phyloP scores from a whole-genome alignment of 2,888 invertebrate species.

The Sepioteuthis lessoniana region DNA sequence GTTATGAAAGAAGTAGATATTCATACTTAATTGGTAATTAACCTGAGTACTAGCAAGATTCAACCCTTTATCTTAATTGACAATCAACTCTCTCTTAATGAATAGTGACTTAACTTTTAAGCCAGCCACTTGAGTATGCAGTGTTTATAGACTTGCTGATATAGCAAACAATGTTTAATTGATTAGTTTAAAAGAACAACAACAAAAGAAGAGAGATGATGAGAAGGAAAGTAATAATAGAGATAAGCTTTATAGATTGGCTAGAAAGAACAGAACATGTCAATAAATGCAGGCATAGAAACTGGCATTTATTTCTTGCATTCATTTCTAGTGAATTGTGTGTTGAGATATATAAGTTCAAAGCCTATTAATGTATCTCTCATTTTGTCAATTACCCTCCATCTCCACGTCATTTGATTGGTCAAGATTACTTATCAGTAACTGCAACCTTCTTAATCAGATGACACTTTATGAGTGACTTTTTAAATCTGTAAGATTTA shows the following conservation, averaged over 20 bases:
- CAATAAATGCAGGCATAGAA: background rate
- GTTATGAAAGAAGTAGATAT: too few relatives aligned
- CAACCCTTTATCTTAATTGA: background rate
- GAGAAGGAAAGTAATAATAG: background rate
- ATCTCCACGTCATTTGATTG: background rate
- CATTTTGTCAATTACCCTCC: background rate
- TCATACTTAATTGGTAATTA: background rate
- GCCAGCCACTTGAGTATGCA: background rate
- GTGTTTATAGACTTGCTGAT: background rate
- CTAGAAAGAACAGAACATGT: background rate
- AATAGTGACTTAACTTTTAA: background rate
- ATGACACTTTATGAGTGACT: background rate
- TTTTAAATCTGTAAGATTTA: background rate
- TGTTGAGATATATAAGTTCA: background rate
- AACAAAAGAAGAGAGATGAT: background rate
- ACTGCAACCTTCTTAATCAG: background rate
- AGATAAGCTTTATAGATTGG: background rate
- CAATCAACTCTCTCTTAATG: background rate
- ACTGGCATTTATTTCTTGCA: background rate
- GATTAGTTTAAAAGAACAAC: background rate
- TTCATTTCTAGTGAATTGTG: background rate
- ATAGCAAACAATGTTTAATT: background rate
- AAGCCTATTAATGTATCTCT: background rate
- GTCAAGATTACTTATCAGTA: background rate
- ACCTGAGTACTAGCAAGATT: background rate